A percentile compares a stretch with the other conserved stretches of the same genome.
Conservation (phyloP, 1,140 invertebrate species). For the Micrasema minimum region DNA sequence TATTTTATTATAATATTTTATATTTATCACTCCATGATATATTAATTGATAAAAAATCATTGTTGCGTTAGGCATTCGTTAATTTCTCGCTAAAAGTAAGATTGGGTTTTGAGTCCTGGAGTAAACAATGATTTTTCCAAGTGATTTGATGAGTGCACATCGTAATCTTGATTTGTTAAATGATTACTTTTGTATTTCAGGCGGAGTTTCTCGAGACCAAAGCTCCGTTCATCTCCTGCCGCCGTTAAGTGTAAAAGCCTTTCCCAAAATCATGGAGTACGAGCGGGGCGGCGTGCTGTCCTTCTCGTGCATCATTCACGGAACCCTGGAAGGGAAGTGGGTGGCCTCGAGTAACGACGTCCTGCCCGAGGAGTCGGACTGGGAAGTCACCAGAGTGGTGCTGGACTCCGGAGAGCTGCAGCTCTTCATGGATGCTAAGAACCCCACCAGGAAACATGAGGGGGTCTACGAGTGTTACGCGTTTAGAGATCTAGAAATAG, state of each 20-base stretch:
- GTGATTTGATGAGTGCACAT: too few relatives aligned
- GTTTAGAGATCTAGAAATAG: constrained; percentile 21
- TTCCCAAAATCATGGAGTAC: constrained; percentile 37
- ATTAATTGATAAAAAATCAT: too few relatives aligned
- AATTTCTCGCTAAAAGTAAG: too few relatives aligned
- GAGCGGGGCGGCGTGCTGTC: constrained; percentile 21
- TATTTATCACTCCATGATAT: too few relatives aligned
- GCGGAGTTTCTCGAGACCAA: constrained; percentile 27
- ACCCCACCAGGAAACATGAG: constrained; percentile 18
- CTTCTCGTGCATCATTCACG: constrained; percentile 42
- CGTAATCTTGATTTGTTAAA: too few relatives aligned
- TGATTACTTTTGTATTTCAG: too few relatives aligned
- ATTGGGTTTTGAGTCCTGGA: too few relatives aligned
- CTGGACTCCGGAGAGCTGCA: constrained; percentile 13
- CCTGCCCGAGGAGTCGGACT: neutral
- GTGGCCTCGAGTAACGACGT: neutral
- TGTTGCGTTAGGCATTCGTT: too few relatives aligned
- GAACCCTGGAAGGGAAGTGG: constrained; percentile 39
- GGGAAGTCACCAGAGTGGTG: constrained; percentile 6
- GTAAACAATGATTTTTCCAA: too few relatives aligned
- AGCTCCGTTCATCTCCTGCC: constrained; percentile 33
- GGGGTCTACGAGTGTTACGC: constrained; percentile 35
- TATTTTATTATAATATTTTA: too few relatives aligned
- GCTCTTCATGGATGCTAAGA: constrained; percentile 31
- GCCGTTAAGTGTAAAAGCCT: constrained; percentile 37